Evolutionary conservation across 2,888 invertebrate species (phyloP), one percentile per base, ranked within the genome.

Genomic region (Cerastoderma edule): DNA sequence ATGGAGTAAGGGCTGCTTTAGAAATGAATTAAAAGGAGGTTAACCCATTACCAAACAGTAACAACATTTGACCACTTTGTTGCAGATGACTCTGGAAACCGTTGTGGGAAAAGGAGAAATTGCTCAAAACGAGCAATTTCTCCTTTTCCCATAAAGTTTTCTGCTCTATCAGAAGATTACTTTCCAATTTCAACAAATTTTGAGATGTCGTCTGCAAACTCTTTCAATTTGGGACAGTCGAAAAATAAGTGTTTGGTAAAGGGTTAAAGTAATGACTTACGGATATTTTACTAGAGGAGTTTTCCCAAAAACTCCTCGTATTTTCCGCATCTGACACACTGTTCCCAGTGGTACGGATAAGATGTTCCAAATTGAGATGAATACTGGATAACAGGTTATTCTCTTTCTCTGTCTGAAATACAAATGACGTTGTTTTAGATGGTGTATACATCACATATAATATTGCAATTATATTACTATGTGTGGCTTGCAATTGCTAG

Each of bases 251-350:
- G n/a, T 50, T 16, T 5, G 50, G 50, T 8, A 50, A 50, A 50
- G 50, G 50, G 50, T 50, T 50, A 50, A n/a, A 50, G n/a, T 10
- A 60, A 63, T 13, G 8, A 77, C 89, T 85, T 81, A 91, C 91
- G n/a, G 86, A 95, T 2, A 94, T 90, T 92, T 86, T 88, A 0
- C 95, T 95, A 48, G 95, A 94, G 28, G 87, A 84, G 75, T 94
- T 95, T 88, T 96, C 95, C 96, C 96, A 96, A 94, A 96, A 96
- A 63, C 94, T 90, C 88, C 95, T 95, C 0, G 96, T 96, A 32
- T 93, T 88, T 77, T 96, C 95, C 0, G 96, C 96, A 89, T 95
- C 95, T 73, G 94, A 94, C 56, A 95, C 88, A 35, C 92, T 90
- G 1, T 78, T 73, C 16, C 74, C 81, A 19, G 89, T 80, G 1